A percentile compares a stretch with the other conserved stretches of the same genome.
These are phyloP conservation scores for Vandiemenella viatica DNA, from an alignment of 2,888 invertebrate genomes.

Conservation along the genomic window DNA sequence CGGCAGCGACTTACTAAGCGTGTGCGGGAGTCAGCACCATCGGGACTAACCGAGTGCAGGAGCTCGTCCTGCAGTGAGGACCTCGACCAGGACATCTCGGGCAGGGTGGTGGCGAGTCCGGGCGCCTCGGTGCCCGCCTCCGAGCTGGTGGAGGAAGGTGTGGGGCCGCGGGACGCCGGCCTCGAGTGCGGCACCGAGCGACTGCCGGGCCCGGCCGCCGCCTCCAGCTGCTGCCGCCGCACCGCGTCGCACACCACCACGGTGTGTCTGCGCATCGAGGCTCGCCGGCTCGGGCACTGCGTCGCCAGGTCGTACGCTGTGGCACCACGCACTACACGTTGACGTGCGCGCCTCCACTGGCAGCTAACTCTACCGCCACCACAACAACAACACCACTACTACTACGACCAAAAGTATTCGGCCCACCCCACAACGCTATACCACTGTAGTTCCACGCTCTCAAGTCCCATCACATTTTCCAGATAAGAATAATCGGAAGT, in stretches of 20 bases:
- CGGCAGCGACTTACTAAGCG: too few species aligned
- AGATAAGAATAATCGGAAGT: too few species aligned
- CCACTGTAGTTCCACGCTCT: too few species aligned
- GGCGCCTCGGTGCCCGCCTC: slow-evolving; percentile 25
- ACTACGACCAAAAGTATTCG: too few species aligned
- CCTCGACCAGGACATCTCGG: slow-evolving; percentile 45
- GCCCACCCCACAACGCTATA: too few species aligned
- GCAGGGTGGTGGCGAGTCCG: slow-evolving; percentile 30
- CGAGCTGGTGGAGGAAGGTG: slow-evolving; percentile 12
- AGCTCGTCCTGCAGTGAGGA: slow-evolving; percentile 53
- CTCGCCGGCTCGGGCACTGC: slow-evolving; percentile 59
- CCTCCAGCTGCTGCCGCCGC: slow-evolving; percentile 20
- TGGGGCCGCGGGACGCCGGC: slow-evolving; percentile 26
- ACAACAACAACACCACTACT: too few species aligned
- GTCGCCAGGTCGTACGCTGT: slow-evolving; percentile 70
- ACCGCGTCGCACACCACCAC: slow-evolving; percentile 39
- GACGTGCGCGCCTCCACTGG: background rate
- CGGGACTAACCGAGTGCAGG: slow-evolving; percentile 42
- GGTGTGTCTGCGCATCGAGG: slow-evolving; percentile 51
- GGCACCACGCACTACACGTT: slow-evolving; percentile 6
- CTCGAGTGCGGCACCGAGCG: slow-evolving; percentile 60
- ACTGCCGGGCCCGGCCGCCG: slow-evolving; percentile 3
- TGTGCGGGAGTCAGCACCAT: background rate
- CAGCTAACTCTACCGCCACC: background rate
- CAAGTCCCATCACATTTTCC: too few species aligned